Percentiles rank a stretch among this genome's conserved stretches.
Evolutionary conservation across 2,888 invertebrate species (phyloP).

Genomic region (Amorpha juglandis): DNA sequence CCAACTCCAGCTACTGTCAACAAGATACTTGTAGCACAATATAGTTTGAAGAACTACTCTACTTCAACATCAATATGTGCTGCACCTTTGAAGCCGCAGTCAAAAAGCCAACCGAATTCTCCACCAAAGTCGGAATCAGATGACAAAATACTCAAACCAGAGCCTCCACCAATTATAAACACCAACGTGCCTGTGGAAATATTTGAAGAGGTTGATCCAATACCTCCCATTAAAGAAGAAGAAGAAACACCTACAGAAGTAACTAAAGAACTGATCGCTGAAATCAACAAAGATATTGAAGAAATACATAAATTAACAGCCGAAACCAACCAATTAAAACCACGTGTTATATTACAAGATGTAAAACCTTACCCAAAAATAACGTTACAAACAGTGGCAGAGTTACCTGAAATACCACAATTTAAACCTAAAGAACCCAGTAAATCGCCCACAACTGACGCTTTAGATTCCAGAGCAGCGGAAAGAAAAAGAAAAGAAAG

Average conservation of each 20-base stretch:
- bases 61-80: constrained; percentile 59
- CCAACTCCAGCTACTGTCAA: constrained; percentile 79
- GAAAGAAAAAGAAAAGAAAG: constrained; percentile 86
- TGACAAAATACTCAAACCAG: constrained; percentile 59
- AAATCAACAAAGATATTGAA: constrained; percentile 80
- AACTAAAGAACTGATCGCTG: constrained; percentile 69
- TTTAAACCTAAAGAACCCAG: constrained; percentile 72
- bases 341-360: constrained; percentile 75
- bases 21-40: constrained; percentile 85
- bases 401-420: constrained; percentile 86
- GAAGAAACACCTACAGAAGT: constrained; percentile 73
- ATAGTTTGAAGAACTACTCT: constrained; percentile 81
- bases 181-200: constrained; percentile 66
- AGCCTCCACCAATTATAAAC: constrained; percentile 58
- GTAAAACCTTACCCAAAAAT: constrained; percentile 83
- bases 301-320: constrained; percentile 79
- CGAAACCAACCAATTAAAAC: constrained; percentile 71
- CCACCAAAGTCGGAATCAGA: constrained; percentile 78
- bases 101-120: constrained; percentile 79
- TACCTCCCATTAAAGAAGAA: constrained; percentile 74
- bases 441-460: constrained; percentile 65
- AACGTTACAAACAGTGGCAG: constrained; percentile 85
- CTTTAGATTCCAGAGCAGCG: constrained; percentile 71
- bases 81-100: constrained; percentile 67
- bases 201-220: constrained; percentile 72